Conservation (phyloP, 2,888 invertebrate species). For the Syritta pipiens region DNA sequence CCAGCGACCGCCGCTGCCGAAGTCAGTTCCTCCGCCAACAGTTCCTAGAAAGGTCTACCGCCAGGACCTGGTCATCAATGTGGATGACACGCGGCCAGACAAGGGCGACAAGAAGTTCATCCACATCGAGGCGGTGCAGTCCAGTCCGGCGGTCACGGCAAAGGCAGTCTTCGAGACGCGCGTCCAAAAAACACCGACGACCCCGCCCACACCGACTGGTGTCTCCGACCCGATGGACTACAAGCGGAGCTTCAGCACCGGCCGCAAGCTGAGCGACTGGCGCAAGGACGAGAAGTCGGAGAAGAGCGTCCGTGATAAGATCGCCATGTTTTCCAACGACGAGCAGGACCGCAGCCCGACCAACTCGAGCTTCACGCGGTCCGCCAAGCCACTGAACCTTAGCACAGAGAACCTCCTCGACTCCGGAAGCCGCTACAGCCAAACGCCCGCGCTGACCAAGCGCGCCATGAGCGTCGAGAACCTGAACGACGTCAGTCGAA, state of each 20-base stretch:
- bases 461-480: slow-evolving; percentile 82
- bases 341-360: slow-evolving; percentile 72
- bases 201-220: slow-evolving; percentile 19
- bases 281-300: slow-evolving; percentile 89
- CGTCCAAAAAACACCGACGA: slow-evolving; percentile 70
- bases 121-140: slow-evolving; percentile 45
- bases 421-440: slow-evolving; percentile 64
- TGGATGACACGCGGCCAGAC: slow-evolving; percentile 75
- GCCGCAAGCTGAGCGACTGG: slow-evolving; percentile 79
- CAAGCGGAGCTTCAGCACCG: slow-evolving; percentile 76
- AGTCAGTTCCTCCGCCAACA: slow-evolving; percentile 77
- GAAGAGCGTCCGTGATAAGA: slow-evolving; percentile 90
- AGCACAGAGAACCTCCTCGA: slow-evolving; percentile 79
- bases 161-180: slow-evolving; percentile 72
- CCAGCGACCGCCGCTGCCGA: slow-evolving; percentile 78
- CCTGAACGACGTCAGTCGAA: slow-evolving; percentile 75
- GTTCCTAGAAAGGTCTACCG: slow-evolving; percentile 78
- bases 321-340: slow-evolving; percentile 89
- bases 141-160: slow-evolving; percentile 50
- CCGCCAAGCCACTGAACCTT: slow-evolving; percentile 76
- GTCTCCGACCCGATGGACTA: slow-evolving; percentile 71
- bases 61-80: slow-evolving; percentile 78
- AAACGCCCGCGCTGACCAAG: slow-evolving; percentile 77
- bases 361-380: slow-evolving; percentile 69
- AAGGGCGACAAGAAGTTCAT: slow-evolving; percentile 57